Percentiles rank a stretch among this genome's conserved stretches.
Conservation (phyloP, 2,113 vertebrate genomes). For the Lates calcarifer region DNA sequence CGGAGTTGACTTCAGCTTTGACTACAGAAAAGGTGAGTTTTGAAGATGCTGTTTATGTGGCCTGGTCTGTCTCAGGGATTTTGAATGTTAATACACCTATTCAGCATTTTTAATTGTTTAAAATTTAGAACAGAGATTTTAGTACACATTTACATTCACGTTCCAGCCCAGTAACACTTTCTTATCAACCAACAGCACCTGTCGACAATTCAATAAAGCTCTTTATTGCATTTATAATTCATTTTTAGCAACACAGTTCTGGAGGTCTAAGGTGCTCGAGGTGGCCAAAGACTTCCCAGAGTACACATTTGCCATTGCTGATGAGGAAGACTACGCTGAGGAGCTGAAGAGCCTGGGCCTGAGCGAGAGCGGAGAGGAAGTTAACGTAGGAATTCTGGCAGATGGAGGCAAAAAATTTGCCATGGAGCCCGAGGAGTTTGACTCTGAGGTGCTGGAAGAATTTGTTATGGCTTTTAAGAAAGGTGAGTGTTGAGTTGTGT, state of each 20-base stretch:
- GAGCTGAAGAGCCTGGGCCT: conserved; percentile 95
- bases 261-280: conserved; percentile 94
- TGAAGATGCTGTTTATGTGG: not conserved
- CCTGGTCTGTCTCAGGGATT: not conserved
- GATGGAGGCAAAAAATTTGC: conserved; percentile 92
- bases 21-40: conserved; percentile 90
- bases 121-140: not conserved
- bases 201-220: no score
- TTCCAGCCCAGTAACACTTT: not conserved
- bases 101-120: not conserved
- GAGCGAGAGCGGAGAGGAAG: conserved; percentile 95
- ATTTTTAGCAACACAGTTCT: conserved; percentile 94
- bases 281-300: conserved; percentile 98
- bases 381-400: conserved; percentile 91
- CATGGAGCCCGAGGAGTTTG: conserved; percentile 96
- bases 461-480: conserved; percentile 95
- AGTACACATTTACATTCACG: not conserved
- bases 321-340: conserved; percentile 94
- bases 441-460: conserved; percentile 88
- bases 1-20: conserved; percentile 95
- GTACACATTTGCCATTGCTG: conserved; percentile 93
- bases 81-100: not conserved
- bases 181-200: not conserved
- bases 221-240: not conserved
- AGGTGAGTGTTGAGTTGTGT: conserved; percentile 83